Evolutionary conservation across 2,113 vertebrate species (phyloP), one percentile per base, ranked within the genome.

Genomic region (Mastomys natalensis): DNA sequence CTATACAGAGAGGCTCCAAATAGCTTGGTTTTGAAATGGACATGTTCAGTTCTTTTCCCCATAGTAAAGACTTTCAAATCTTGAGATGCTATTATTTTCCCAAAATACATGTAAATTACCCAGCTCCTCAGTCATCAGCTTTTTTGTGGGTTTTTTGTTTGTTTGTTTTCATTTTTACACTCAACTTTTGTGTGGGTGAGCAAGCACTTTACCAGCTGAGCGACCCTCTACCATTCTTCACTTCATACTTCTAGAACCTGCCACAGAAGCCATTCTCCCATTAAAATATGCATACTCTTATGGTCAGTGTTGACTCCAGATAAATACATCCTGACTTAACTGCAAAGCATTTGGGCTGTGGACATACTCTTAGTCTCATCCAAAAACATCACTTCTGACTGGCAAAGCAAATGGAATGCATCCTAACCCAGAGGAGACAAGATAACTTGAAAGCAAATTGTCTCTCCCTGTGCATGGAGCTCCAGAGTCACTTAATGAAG

Each of bases 391-490:
- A 64, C 48, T 60, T 37, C 22, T 7, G 7, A 60, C 40, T 55
- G 82, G 7, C 34, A 90, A 90, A 64, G 7, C 8, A 94, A 58
- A 88, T 37, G 10, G 26, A 84, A 93, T 62, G 12, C 3, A 81
- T 19, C 13, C 24, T 73, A 73, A 21, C 66, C 45, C 43, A 93
- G 45, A 40, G 1, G 2, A 74, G 10, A 66, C 5, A 22, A 90
- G 51, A 34, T 55, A 48, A 87, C 90, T 45, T 85, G 31, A 70
- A 93, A 92, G 40, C 62, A 94, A 81, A 90, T 19, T 70, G 43
- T 24, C 29, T 48, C 80, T 64, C 15, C 21, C 37, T 51, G 1
- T 43, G 1, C 11, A 45, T 21, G 10, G 26, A 78, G 10, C 15
- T 68, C 80, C 26, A 62, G 45, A 29, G n/a, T 81, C 34, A 73